These are phyloP conservation scores for Doryteuthis pealeii DNA, from an alignment of 1,140 invertebrate genomes.

Conservation along the genomic window DNA sequence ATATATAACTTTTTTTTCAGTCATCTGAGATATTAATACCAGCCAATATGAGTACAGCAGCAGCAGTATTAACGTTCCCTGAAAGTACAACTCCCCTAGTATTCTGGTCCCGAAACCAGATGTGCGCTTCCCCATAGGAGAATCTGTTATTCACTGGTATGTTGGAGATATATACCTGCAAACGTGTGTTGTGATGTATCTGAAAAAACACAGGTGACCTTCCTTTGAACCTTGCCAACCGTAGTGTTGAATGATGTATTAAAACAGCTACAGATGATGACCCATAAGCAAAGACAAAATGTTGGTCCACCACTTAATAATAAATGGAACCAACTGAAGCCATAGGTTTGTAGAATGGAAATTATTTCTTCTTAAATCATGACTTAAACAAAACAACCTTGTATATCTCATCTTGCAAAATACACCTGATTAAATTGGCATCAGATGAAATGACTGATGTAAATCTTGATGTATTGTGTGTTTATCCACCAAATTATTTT, in stretches of 20 bases:
- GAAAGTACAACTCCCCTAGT: constrained; percentile 43
- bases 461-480: no score
- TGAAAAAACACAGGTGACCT: constrained; percentile 33
- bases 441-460: no score
- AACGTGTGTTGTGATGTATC: constrained; percentile 26
- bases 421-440: no score
- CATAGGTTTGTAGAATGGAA: constrained; percentile 18
- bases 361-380: constrained; percentile 10
- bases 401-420: no score
- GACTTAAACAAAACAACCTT: neutral
- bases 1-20: constrained; percentile 65
- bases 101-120: constrained; percentile 52
- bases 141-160: constrained; percentile 87
- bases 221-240: constrained; percentile 40
- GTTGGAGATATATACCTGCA: constrained; percentile 49
- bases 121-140: constrained; percentile 80
- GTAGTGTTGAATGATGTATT: constrained; percentile 21
- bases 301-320: neutral
- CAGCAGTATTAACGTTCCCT: constrained; percentile 57
- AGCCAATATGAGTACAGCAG: constrained; percentile 62
- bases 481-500: no score
- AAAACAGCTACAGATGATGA: neutral
- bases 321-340: constrained; percentile 9
- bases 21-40: constrained; percentile 73
- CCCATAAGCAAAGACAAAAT: constrained; percentile 2